These are phyloP conservation scores for Sebastes aleutianus DNA, from an alignment of 2,797 vertebrate species.

Conservation along the genomic window DNA sequence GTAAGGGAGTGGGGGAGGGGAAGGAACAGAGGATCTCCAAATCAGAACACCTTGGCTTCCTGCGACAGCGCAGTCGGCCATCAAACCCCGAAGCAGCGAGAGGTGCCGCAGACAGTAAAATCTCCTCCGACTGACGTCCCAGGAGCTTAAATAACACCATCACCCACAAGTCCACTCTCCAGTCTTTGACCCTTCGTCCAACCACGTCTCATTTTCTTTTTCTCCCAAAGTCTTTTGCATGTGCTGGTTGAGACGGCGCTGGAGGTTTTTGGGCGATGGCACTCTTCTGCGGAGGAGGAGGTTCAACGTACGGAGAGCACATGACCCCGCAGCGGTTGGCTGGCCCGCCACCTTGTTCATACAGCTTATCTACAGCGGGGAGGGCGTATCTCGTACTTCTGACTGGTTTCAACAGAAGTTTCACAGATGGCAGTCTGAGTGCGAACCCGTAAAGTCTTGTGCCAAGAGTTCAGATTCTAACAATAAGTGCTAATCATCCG, in stretches of 20 bases:
- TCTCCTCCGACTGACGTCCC: constrained; percentile 30
- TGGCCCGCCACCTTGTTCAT: constrained; percentile 21
- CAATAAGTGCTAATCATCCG: constrained; percentile 56
- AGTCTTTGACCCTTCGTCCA: constrained; percentile 11
- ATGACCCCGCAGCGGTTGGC: constrained; percentile 5
- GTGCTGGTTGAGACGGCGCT: constrained; percentile 18
- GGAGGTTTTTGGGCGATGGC: constrained; percentile 9
- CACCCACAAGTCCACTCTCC: constrained; percentile 18
- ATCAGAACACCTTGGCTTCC: constrained; percentile 43
- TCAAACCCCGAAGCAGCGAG: constrained; percentile 29
- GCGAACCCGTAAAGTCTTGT: constrained; percentile 36
- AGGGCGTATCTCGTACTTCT: constrained; percentile 14
- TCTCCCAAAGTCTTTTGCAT: constrained; percentile 20
- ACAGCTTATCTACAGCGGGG: constrained; percentile 4
- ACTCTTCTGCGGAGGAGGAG: neutral
- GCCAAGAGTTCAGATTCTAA: constrained; percentile 31
- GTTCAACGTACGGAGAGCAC: neutral
- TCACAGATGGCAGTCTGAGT: constrained; percentile 53
- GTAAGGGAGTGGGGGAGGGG: constrained; percentile 57
- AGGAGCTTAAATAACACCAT: constrained; percentile 39
- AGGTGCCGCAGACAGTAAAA: constrained; percentile 19
- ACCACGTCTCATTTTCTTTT: neutral
- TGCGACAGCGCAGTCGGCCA: constrained; percentile 2
- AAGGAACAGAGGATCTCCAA: constrained; percentile 53
- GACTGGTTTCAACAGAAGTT: constrained; percentile 27